Percentiles rank a stretch among this genome's conserved stretches.
Conservation (phyloP, 2,888 invertebrate species). For the Thera britannica region DNA sequence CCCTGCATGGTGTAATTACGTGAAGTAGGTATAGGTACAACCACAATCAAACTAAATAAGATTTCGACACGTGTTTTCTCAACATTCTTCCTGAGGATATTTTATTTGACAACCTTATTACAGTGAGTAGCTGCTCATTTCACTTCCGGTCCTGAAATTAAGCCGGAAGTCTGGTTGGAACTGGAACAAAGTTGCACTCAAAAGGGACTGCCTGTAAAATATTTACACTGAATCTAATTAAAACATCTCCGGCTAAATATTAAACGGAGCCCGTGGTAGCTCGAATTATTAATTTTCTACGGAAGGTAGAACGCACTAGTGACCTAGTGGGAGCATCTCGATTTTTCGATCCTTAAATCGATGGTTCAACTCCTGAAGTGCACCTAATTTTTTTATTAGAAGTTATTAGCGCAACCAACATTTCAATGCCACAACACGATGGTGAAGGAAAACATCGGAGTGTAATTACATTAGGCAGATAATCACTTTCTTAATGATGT, state of each 20-base stretch:
- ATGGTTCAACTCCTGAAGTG: not conserved
- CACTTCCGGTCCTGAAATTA: constrained; percentile 11
- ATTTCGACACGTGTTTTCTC: not conserved
- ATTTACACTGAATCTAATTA: constrained; percentile 62
- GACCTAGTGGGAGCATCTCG: no score
- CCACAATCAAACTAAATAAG: not conserved
- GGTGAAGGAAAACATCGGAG: no score
- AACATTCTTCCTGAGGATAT: not conserved
- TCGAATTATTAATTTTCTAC: constrained; percentile 37
- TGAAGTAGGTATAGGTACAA: not conserved
- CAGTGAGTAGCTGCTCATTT: not conserved
- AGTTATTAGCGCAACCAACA: no score
- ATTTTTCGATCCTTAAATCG: not conserved
- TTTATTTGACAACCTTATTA: not conserved
- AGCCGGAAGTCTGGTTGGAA: constrained; percentile 5
- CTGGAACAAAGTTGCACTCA: constrained; percentile 27
- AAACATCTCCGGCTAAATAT: constrained; percentile 55
- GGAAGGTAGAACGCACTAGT: not conserved
- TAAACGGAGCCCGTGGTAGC: constrained; percentile 41
- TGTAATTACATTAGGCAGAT: no score
- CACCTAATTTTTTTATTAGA: no score
- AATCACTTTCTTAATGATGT: no score
- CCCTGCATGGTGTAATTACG: not conserved
- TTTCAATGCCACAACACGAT: no score
- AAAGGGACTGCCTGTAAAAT: constrained; percentile 45